A percentile compares a stretch with the other conserved stretches of the same genome.
Conservation (phyloP, 2,113 vertebrate genomes). For the Nettapus auritus region DNA sequence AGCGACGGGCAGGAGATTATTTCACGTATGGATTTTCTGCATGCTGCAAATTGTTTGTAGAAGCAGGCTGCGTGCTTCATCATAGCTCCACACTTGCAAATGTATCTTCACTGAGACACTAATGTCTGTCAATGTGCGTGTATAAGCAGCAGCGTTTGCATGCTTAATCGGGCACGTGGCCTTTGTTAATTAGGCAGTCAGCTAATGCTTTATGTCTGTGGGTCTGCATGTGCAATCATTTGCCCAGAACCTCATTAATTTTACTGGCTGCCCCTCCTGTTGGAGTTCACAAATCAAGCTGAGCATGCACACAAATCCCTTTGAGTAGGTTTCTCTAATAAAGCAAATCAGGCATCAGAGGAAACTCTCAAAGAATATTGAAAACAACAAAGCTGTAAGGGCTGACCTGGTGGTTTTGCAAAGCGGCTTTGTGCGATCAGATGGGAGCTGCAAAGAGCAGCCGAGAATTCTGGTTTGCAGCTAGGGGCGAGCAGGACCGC, state of each 20-base stretch:
- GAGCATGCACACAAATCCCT: constrained; percentile 67
- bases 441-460: background rate
- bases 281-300: constrained; percentile 72
- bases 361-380: constrained; percentile 42
- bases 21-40: background rate
- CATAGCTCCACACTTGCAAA: constrained; percentile 42
- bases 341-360: constrained; percentile 47
- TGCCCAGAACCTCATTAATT: constrained; percentile 73
- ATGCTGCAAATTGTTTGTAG: constrained; percentile 35
- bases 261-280: constrained; percentile 69
- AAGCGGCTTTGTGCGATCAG: background rate
- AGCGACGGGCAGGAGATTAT: constrained; percentile 30
- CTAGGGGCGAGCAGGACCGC: background rate
- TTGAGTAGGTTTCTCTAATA: constrained; percentile 63
- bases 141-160: constrained; percentile 34
- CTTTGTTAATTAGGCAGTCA: constrained; percentile 70
- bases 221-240: constrained; percentile 65
- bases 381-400: constrained; percentile 10
- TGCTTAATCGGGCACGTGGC: constrained; percentile 65
- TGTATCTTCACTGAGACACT: constrained; percentile 37
- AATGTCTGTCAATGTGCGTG: constrained; percentile 37
- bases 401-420: constrained; percentile 10
- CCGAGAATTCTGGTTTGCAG: background rate
- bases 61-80: constrained; percentile 39
- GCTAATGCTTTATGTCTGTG: constrained; percentile 68